These are phyloP conservation scores for Ectropis crepuscularia DNA, from an alignment of 2,888 invertebrate species.

Conservation along the genomic window DNA sequence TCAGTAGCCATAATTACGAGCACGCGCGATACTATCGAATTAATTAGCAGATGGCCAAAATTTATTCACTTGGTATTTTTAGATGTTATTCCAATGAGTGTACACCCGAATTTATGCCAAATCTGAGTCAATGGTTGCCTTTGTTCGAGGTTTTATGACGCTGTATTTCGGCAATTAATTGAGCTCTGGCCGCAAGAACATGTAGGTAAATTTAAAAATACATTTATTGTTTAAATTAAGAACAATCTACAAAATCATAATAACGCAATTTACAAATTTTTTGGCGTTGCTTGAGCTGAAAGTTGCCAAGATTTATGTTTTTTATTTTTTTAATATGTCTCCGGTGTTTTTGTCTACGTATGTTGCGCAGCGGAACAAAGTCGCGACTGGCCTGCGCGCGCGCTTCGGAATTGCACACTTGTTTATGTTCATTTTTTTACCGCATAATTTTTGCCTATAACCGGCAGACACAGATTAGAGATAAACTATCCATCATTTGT, in stretches of 20 bases:
- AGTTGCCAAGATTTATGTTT: slow-evolving; percentile 3
- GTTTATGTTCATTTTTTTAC: slow-evolving; percentile 50
- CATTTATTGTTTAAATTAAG: neutral
- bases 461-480: slow-evolving; percentile 36
- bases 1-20: slow-evolving; percentile 60
- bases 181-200: slow-evolving; percentile 6
- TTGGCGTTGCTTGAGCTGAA: neutral
- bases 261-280: neutral
- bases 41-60: slow-evolving; percentile 44
- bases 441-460: slow-evolving; percentile 47
- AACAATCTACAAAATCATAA: neutral
- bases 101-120: slow-evolving; percentile 58
- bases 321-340: neutral
- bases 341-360: slow-evolving; percentile 43
- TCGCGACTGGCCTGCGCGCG: slow-evolving; percentile 62
- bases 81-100: slow-evolving; percentile 54
- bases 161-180: slow-evolving; percentile 22
- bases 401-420: slow-evolving; percentile 41
- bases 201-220: neutral
- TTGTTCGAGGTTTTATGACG: slow-evolving; percentile 36
- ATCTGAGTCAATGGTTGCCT: slow-evolving; percentile 47
- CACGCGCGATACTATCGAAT: slow-evolving; percentile 48
- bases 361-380: slow-evolving; percentile 55
- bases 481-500: slow-evolving; percentile 35
- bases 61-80: slow-evolving; percentile 53